Evolutionary conservation across 2,113 vertebrate species (phyloP), one percentile per base, ranked within the genome.

Genomic region (Apteryx owenii): DNA sequence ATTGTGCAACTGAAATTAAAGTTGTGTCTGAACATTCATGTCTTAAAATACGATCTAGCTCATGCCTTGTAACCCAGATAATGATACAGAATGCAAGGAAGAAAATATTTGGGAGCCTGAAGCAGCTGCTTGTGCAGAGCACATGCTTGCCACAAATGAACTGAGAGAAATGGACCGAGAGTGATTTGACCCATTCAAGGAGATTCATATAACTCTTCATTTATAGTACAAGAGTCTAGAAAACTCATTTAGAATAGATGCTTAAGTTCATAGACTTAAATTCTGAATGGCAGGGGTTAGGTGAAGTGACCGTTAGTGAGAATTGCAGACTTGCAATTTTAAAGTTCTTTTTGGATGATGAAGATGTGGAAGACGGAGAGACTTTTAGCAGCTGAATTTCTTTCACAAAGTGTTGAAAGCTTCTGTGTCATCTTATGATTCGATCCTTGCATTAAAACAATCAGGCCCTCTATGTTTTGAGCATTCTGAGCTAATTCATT

Each of bases 181-280:
- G 10, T 10, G 3, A 42, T 22, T 1, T 19, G 51, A 88, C 18
- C 9, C 23, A 15, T 82, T 76, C 16, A 51, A 80, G 31, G 3
- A 69, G 16, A 20, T 77, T 69, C n/a, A 61, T 29, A 17, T 54
- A 44, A 75, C 19, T 84, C n/a, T 89, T 48, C 10, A 86, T 66
- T 70, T 93, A n/a, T 56, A 75, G 73, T 44, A 80, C 66, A 66
- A 65, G 10, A 44, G 11, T 4, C 31, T 65, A 88, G 53, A 70
- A 90, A 93, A 61, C 16, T 85, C 82, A 73, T 82, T 90, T 46
- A 65, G 16, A 88, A 79, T 51, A 8, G 7, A 26, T 89, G 42
- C 18, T 21, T 4, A 89, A 80, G 12, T 68, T 93, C 36, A 22
- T n/a, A 68, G n/a, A 46, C 28, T 60, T 87, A 68, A 94, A 88